Conservation (phyloP, 2,113 vertebrate species). For the Cisticola juncidis region DNA sequence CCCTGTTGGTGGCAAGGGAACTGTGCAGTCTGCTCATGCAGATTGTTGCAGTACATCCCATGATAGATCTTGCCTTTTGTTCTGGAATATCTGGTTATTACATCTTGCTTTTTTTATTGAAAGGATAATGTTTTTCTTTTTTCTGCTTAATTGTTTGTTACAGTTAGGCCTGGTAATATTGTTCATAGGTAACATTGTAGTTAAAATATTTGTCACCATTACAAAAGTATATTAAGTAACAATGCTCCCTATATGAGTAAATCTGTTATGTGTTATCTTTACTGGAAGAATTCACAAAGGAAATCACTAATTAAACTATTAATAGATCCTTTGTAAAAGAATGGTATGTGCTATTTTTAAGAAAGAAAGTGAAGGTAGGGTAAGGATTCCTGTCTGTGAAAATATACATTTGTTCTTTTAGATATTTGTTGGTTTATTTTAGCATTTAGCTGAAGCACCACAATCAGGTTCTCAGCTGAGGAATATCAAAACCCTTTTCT, state of each 20-base stretch:
- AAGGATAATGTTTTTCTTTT: not conserved
- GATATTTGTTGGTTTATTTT: not conserved
- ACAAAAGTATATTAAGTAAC: not conserved
- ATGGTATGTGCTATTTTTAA: not conserved
- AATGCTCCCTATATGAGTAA: not conserved
- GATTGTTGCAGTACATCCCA: not conserved
- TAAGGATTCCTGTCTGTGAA: not conserved
- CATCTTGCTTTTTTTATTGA: not conserved
- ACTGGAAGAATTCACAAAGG: not conserved
- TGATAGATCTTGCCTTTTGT: not conserved
- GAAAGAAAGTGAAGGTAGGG: not conserved
- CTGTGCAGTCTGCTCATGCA: not conserved
- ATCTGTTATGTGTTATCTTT: not conserved
- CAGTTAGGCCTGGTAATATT: not conserved
- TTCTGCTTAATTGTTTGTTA: not conserved
- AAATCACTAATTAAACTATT: not conserved
- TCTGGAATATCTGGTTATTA: not conserved
- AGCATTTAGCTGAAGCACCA: not conserved
- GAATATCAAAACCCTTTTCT: not conserved
- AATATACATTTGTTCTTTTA: not conserved
- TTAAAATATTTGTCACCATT: not conserved
- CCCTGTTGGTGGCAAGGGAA: too few species aligned
- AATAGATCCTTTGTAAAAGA: not conserved
- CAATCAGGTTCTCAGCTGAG: not conserved
- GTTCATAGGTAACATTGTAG: not conserved